Percentiles rank a stretch among this genome's conserved stretches.
These are phyloP conservation scores for Xiphophorus couchianus DNA, from an alignment of 2,113 vertebrate genomes.

Conservation along the genomic window DNA sequence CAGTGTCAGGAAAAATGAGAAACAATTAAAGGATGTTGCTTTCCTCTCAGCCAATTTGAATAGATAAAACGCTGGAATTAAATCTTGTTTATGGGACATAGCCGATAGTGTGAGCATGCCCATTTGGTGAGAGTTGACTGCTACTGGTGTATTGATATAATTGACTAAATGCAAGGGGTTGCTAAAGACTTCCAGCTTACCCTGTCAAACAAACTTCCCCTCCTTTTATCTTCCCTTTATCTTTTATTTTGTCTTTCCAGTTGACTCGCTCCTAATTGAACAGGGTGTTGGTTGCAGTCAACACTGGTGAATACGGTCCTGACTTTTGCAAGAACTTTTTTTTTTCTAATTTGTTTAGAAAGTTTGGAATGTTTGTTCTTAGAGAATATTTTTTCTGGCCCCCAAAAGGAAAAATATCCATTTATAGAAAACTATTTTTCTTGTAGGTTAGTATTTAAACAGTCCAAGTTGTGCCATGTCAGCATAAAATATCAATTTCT, in stretches of 20 bases:
- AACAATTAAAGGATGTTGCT: constrained; percentile 4
- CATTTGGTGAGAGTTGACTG: constrained; percentile 59
- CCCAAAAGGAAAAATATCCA: too few species aligned
- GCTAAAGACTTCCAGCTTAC: not conserved
- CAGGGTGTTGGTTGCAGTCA: constrained; percentile 43
- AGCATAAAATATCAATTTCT: too few species aligned
- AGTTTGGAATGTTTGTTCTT: too few species aligned
- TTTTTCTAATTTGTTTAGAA: too few species aligned
- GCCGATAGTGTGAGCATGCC: constrained; percentile 48
- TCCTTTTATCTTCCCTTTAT: constrained; percentile 27
- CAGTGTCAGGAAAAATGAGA: not conserved
- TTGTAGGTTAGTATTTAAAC: too few species aligned
- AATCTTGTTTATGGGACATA: constrained; percentile 61
- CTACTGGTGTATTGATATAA: constrained; percentile 69
- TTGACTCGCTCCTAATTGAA: constrained; percentile 71
- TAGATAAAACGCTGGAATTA: constrained; percentile 55
- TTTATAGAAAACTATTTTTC: too few species aligned
- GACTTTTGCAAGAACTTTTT: constrained; percentile 36
- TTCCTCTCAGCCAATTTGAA: constrained; percentile 38
- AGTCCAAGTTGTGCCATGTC: too few species aligned
- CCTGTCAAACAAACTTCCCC: not conserved
- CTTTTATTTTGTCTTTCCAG: constrained; percentile 49
- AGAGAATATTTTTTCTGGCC: too few species aligned
- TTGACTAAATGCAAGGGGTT: constrained; percentile 76
- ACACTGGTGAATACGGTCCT: constrained; percentile 46